Evolutionary conservation across 1,140 invertebrate genomes (phyloP).

Genomic region (Leptestheria dahalacensis): DNA sequence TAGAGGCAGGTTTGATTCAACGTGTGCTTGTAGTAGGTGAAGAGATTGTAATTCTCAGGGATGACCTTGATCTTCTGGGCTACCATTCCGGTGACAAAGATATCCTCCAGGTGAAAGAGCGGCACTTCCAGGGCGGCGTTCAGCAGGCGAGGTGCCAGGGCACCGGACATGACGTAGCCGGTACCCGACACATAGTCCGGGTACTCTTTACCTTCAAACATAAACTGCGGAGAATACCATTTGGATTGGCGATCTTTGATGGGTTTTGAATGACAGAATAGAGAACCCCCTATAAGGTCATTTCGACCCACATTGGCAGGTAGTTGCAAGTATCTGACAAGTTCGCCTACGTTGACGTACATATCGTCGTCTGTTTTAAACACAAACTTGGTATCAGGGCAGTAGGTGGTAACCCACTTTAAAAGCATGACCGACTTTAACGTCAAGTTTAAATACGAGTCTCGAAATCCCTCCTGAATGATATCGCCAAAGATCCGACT

Average conservation of each 20-base stretch:
- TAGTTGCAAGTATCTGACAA: slow-evolving; percentile 16
- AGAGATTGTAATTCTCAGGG: slow-evolving; percentile 36
- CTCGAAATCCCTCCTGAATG: slow-evolving; percentile 73
- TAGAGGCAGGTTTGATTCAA: slow-evolving; percentile 20
- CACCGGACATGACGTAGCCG: slow-evolving; percentile 60
- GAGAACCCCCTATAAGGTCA: slow-evolving; percentile 47
- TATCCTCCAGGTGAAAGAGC: slow-evolving; percentile 45
- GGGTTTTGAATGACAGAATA: slow-evolving; percentile 55
- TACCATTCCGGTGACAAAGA: slow-evolving; percentile 61
- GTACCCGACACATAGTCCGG: slow-evolving; percentile 72
- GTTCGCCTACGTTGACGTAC: slow-evolving; percentile 30
- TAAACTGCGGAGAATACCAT: slow-evolving; percentile 61
- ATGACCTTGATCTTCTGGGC: slow-evolving; percentile 33
- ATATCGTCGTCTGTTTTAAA: slow-evolving; percentile 39
- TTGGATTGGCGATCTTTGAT: slow-evolving; percentile 54
- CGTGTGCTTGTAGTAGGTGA: slow-evolving; percentile 27
- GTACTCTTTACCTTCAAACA: slow-evolving; percentile 54
- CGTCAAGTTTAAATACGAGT: slow-evolving; percentile 85
- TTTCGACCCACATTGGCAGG: slow-evolving; percentile 15
- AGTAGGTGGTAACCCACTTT: slow-evolving; percentile 42
- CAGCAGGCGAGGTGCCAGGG: slow-evolving; percentile 48
- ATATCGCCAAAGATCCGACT: slow-evolving; percentile 55
- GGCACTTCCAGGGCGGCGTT: slow-evolving; percentile 39
- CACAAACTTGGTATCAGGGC: slow-evolving; percentile 25
- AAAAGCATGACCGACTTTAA: slow-evolving; percentile 76